Conservation (phyloP, 2,797 vertebrate species). For the Rhinogobio ventralis region DNA sequence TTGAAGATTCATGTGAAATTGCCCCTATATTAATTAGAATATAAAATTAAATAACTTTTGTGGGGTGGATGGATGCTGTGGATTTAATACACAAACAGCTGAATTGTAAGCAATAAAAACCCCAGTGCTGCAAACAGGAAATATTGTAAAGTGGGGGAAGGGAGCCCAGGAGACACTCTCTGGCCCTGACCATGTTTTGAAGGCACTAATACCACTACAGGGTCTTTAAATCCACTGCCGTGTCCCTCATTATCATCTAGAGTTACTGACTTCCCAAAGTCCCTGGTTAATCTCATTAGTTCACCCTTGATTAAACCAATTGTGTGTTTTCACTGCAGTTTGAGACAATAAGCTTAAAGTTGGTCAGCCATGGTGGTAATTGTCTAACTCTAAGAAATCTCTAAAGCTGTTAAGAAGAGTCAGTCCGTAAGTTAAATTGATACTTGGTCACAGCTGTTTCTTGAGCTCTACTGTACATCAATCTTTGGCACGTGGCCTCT, state of each 20-base stretch:
- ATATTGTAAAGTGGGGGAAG: slow-evolving; percentile 28
- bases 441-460: slow-evolving; percentile 23
- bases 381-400: slow-evolving; percentile 8
- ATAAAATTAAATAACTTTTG: neutral
- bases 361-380: slow-evolving; percentile 57
- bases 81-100: slow-evolving; percentile 11
- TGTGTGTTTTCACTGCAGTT: slow-evolving; percentile 31
- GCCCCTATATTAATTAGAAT: neutral
- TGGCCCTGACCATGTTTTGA: neutral
- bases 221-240: neutral
- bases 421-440: slow-evolving; percentile 7
- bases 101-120: neutral
- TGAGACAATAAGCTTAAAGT: slow-evolving; percentile 39
- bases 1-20: neutral
- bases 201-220: slow-evolving; percentile 17
- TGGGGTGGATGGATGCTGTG: neutral
- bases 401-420: slow-evolving; percentile 5
- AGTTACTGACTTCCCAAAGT: slow-evolving; percentile 8
- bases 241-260: neutral
- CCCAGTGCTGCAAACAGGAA: slow-evolving; percentile 13
- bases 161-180: neutral
- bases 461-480: neutral
- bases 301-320: slow-evolving; percentile 53
- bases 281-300: slow-evolving; percentile 57
- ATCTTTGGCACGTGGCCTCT: neutral